Evolutionary conservation across 2,797 vertebrate species (phyloP), one percentile per base, ranked within the genome.

Genomic region (Catharus ustulatus): DNA sequence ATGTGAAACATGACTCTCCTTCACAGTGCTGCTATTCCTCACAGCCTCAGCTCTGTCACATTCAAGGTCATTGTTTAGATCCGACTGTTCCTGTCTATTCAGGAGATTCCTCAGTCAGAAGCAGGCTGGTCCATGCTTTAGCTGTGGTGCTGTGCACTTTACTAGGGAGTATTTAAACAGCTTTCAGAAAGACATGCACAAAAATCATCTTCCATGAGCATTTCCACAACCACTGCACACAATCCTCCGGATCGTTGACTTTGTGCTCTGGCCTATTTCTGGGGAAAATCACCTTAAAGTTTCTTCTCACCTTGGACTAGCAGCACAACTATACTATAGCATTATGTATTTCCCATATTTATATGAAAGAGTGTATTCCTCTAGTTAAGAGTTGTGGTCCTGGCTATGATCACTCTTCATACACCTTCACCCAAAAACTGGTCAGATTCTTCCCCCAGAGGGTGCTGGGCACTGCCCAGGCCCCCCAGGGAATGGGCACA

Each of bases 161-260:
- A 62, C 59, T 15, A 10, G 32, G 48, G 63, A 43, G 17, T 34
- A 45, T 64, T 74, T 30, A 34, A 3, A 14, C 5, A 42, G 58
- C 29, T 48, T 27, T 34, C 21, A 20, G 40, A 38, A 30, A 46
- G n/a, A 38, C 3, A 15, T 5, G 18, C 32, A 42, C 23, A 71
- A 46, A 66, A 30, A 21, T 24, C 8, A 20, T 12, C 62, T 55
- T 54, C 59, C 71, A 26, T 0, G 18, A 89, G 62, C 29, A 27
- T 11, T 63, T 82, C 46, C 54, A 58, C 76, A 51, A 11, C 10
- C 34, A 14, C 42, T 13, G 54, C 20, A 46, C 59, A 62, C 67
- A 69, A 58, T 16, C 10, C 34, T 13, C 18, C 1, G 0, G 22
- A 26, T 5, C 38, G 26, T 0, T n/a, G 27, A n/a, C 40, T 27